A percentile compares a stretch with the other conserved stretches of the same genome.
Conservation (phyloP, 2,113 vertebrate genomes). For the Myrmecophaga tridactyla region DNA sequence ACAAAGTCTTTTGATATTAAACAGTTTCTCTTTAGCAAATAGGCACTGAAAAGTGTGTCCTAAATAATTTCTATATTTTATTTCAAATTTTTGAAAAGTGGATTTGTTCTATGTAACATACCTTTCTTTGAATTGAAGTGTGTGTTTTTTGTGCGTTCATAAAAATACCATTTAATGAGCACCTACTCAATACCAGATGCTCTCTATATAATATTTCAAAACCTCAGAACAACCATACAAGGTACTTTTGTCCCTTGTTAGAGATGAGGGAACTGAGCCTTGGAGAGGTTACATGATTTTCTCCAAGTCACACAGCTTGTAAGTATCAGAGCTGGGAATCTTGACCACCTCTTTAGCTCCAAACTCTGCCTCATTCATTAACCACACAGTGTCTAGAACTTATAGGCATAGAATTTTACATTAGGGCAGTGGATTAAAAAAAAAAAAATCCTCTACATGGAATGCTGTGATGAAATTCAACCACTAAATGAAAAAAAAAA, state of each 20-base stretch:
- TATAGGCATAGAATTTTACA: background rate
- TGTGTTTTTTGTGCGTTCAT: background rate
- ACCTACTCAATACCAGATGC: background rate
- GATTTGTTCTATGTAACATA: background rate
- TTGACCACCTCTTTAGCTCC: background rate
- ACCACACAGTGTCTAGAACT: background rate
- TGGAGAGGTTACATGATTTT: background rate
- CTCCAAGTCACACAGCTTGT: background rate
- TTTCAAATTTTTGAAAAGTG: constrained; percentile 37
- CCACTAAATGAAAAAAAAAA: background rate
- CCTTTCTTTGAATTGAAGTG: background rate
- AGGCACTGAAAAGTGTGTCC: background rate
- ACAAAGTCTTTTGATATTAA: constrained; percentile 26
- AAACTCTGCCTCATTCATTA: background rate
- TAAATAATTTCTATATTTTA: background rate
- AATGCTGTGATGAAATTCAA: background rate
- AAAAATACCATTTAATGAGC: background rate
- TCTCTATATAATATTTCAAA: background rate
- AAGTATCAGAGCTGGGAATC: background rate
- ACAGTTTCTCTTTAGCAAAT: background rate
- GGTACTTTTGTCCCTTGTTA: background rate
- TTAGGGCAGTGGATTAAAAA: background rate
- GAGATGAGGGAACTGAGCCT: background rate
- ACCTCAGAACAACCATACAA: background rate
- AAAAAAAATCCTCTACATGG: background rate